Evolutionary conservation across 2,888 invertebrate species (phyloP).

Genomic region (Spisula solida): DNA sequence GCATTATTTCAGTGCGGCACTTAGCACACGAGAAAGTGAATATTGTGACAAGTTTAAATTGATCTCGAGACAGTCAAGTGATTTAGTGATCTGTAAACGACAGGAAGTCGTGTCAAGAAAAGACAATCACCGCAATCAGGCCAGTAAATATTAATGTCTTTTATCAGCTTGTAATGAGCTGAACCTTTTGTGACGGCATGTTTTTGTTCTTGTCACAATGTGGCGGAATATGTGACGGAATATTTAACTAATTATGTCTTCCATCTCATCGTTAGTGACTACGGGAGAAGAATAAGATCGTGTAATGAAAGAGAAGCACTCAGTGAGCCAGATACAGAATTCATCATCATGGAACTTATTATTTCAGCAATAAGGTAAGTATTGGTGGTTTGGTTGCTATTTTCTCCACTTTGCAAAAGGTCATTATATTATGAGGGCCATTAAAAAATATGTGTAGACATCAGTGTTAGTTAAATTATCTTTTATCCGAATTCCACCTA

Average conservation of each 20-base stretch:
- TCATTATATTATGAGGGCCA: too few relatives aligned
- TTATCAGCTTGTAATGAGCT: conserved; percentile 53
- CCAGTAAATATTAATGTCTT: conserved; percentile 55
- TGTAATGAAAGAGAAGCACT: neutral
- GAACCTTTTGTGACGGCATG: conserved; percentile 47
- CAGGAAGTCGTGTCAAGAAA: conserved; percentile 54
- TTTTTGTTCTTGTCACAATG: conserved; percentile 25
- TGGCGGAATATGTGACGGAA: neutral
- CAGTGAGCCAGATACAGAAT: neutral
- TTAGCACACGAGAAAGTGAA: conserved; percentile 39
- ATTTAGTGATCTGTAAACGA: conserved; percentile 58
- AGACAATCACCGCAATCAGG: conserved; percentile 57
- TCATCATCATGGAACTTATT: neutral
- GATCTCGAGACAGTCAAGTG: conserved; percentile 56
- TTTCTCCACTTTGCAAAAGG: too few relatives aligned
- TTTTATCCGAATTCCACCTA: too few relatives aligned
- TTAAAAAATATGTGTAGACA: too few relatives aligned
- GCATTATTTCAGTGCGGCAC: conserved; percentile 19
- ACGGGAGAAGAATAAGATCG: neutral
- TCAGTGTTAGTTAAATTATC: too few relatives aligned
- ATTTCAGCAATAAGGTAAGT: too few relatives aligned
- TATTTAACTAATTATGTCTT: neutral
- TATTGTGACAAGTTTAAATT: conserved; percentile 59
- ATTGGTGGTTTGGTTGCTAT: too few relatives aligned
- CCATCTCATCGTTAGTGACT: conserved; percentile 15